These are phyloP conservation scores for Terrapene triunguis DNA, from an alignment of 2,113 vertebrate genomes.

Conservation along the genomic window DNA sequence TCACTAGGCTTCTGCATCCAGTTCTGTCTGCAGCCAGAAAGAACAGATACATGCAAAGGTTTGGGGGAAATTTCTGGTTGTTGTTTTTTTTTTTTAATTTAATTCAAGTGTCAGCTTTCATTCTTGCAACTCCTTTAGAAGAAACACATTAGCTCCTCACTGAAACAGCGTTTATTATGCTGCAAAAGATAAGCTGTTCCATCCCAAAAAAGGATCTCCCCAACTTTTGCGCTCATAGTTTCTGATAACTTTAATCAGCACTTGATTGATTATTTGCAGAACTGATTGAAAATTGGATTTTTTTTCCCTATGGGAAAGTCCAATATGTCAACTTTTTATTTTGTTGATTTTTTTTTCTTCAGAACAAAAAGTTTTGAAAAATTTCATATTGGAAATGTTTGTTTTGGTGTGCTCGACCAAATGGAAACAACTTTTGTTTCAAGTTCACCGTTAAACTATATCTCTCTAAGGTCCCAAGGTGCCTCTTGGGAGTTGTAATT, in stretches of 20 bases:
- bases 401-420: not conserved
- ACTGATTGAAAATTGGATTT: not conserved
- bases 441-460: not conserved
- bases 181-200: not conserved
- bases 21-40: not conserved
- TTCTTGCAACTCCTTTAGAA: not conserved
- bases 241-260: not conserved
- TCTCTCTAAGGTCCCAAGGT: not conserved
- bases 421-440: not conserved
- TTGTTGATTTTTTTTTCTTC: not conserved
- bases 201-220: not conserved
- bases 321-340: not conserved
- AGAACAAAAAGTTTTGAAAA: not conserved
- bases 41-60: not conserved
- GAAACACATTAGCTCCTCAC: not conserved
- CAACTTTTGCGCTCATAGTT: not conserved
- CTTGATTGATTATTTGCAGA: fast-evolving
- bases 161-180: not conserved
- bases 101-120: not conserved
- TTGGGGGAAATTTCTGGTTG: not conserved
- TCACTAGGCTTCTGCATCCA: not conserved
- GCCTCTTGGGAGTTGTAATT: not conserved
- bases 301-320: not conserved
- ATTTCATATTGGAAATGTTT: not conserved
- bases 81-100: not conserved